Evolutionary conservation across 2,113 vertebrate genomes (phyloP), one percentile per base, ranked within the genome.

Genomic region (Zapus hudsonius): DNA sequence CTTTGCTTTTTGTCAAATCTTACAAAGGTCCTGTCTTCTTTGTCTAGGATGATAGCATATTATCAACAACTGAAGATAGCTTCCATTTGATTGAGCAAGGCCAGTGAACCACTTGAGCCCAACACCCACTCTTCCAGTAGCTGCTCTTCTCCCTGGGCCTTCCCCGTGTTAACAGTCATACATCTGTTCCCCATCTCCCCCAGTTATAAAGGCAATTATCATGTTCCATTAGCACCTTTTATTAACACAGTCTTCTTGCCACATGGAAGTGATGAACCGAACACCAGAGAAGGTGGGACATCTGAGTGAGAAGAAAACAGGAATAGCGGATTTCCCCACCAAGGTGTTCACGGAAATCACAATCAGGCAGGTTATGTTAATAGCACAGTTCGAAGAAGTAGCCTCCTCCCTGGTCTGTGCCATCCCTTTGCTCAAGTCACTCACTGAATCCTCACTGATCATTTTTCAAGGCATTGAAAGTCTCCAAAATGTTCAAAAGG

Each of bases 151-250:
- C 61, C 52, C 17, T 52, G 22, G 42, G 44, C 70, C 78, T 33
- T 55, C 22, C 87, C 66, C 61, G 0, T 67, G 25, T 40, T 86
- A 94, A 84, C 59, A 94, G 23, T 23, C 33, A 67, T 33, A 42
- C 79, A 42, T 93, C 82, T 96, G 92, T 55, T 94, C 92, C 67
- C 59, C 15, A 10, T 79, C 83, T n/a, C 93, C 61, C 67, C 82
- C 75, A 91, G n/a, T 93, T 94, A 85, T 55, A 84, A 74, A 81
- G 88, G 57, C 59, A 55, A 92, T 95, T 93, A 88, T 82, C 84
- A 70, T 69, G 69, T 83, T n/a, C 67, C 88, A 83, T 93, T 91
- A 94, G 66, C 96, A 93, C 81, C 33, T 94, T 92, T 92, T 95
- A 93, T 93, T 89, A 92, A 86, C 93, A n/a, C 31, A 2, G 47